Base-by-base conservation (phyloP, 2,797 vertebrate species). In the Sarcoramphus papa region DNA sequence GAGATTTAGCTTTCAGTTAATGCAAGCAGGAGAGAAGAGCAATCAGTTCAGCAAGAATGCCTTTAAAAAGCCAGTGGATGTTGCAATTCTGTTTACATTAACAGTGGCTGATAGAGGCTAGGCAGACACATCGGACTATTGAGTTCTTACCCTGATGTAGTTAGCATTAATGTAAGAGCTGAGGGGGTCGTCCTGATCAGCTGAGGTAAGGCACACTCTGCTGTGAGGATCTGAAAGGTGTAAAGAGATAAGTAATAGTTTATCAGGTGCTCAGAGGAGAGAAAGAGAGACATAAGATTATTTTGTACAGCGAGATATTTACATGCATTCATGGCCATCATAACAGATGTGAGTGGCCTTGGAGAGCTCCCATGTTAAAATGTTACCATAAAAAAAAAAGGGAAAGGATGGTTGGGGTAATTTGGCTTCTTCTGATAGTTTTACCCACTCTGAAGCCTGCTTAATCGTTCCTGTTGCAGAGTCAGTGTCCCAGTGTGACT, bases 101-200 rank as follows among this genome's bases (percentile, higher is more conserved):
- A 56, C 17, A 53, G 64, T 30, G 21, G 54, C 79, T 75, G 70
- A 84, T 1, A 59, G n/a, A 78, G 33, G 59, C 65, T 35, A 48
- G 65, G 59, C 73, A 94, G 54, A 84, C 43, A 65, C 31, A 30
- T 2, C 7, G 35, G 53, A 68, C 59, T 84, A 22, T 1, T 20
- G 68, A 85, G 78, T 60, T 98, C 99, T 92, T 98, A 99, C 99
- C 98, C 99, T 98, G 95, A 99, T 99, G 97, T 99, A 99, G 98
- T 99, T 99, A 96, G 98, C 99, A 50, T 99, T 99, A 97, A 99
- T 99, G 97, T 99, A 99, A 90, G 99, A 99, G 74, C 97, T 98
- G 96, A 99, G 99, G 97, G 99, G 99, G 95, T 99, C 99, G 0
- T 99, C 99, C 75, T 99, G 98, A 86, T 99, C 99, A 89, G 97